Evolutionary conservation across 2,113 vertebrate species (phyloP).

Genomic region (Dipodomys merriami): DNA sequence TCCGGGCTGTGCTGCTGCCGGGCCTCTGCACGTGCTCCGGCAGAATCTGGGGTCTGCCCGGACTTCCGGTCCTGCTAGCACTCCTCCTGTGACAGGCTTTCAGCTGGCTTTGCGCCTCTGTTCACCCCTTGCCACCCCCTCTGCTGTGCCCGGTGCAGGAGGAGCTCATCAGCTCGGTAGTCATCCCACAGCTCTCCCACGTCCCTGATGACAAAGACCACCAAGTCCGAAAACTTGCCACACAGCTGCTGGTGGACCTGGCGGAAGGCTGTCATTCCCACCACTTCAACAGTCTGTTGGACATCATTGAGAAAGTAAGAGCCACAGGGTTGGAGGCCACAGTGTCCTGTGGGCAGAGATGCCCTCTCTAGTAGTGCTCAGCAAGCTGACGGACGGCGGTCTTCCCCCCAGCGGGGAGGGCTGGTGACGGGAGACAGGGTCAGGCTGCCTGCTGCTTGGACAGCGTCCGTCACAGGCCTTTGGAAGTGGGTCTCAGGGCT

Average conservation of each 20-base stretch:
- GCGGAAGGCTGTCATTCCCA: constrained; percentile 96
- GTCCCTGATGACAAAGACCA: constrained; percentile 95
- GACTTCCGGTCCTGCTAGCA: not conserved
- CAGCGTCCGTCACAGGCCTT: not conserved
- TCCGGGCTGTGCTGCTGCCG: not conserved
- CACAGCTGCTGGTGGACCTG: constrained; percentile 96
- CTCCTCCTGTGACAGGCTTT: not conserved
- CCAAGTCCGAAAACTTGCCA: constrained; percentile 95
- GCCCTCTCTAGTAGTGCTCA: rapidly evolving
- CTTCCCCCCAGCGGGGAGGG: too few relatives aligned
- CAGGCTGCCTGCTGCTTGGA: not conserved
- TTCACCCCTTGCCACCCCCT: not conserved
- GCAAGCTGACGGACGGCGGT: not conserved
- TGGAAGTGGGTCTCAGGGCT: not conserved
- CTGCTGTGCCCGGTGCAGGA: constrained; percentile 87
- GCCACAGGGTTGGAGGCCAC: rapidly evolving
- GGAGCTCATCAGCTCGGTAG: constrained; percentile 96
- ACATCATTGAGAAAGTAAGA: constrained; percentile 95
- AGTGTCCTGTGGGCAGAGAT: not conserved
- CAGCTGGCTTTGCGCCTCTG: not conserved
- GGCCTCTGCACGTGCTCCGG: not conserved
- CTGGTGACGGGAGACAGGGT: not conserved
- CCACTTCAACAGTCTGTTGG: constrained; percentile 96
- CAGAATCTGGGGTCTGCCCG: not conserved
- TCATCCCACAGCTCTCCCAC: constrained; percentile 95